Evolutionary conservation across 92 coral and sea anemone genomes (phyloP), one percentile per base, ranked within the genome.

Genomic region (Isaurus tuberculatus): DNA sequence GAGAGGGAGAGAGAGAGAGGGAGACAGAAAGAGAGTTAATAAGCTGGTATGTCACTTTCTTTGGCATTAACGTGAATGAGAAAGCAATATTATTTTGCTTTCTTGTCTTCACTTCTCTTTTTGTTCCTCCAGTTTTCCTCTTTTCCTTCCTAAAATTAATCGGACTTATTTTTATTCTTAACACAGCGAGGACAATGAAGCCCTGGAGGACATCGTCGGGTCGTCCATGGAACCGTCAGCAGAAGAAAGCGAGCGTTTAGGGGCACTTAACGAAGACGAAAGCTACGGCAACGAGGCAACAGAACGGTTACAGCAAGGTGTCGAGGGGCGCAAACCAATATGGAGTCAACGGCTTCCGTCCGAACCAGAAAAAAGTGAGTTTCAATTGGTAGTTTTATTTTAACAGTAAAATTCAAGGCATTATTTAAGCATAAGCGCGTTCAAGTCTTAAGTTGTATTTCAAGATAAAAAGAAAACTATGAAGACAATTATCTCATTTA

Each of bases 231-330:
- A 77, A 58, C 70, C 64, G 40, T 36, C 82, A 32, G 51, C 82
- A 16, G 82, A 77, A 33, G 82, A 58, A 28, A 77, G 31, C 27
- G 82, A 77, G 32, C 82, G 82, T 5, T 16, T 77, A 55, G 82
- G 37, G 14, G 70, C 68, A 77, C 32, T 77, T 58, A 70, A 70
- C 15, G 82, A 77, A 20, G 82, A 77, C 20, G 53, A 30, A 1
- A 29, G 44, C 1, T 32, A 58, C 20, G 48, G 34, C 23, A 33
- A 58, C 13, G 53, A 77, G 10, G 25, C 4, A 17, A 36, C 69
- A 13, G 28, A 70, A 19, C 10, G 5, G 5, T 26, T 29, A 7
- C 13, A 2, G 16, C n/a, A 33, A 1, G 22, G 8, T 13, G 15
- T 13, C 10, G 5, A n/a, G 17, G 23, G 4, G 2, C 13, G 4